phyloP scores from a whole-genome alignment of 2,113 vertebrate genomes.

The Atractosteus spatula region DNA sequence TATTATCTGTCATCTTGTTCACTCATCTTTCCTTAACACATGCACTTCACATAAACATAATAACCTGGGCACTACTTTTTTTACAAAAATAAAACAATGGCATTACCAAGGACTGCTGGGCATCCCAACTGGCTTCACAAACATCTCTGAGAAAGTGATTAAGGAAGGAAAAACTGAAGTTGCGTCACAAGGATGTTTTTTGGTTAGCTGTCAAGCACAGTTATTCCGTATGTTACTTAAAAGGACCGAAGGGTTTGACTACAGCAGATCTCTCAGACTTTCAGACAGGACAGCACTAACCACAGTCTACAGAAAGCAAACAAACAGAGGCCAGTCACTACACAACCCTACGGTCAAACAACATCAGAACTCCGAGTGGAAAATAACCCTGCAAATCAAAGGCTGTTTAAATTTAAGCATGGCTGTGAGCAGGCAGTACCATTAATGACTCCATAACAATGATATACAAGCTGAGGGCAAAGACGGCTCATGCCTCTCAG shows the following conservation, averaged over 20 bases:
- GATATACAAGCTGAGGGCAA: too few relatives aligned
- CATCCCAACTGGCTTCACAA: not conserved
- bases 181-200: too few relatives aligned
- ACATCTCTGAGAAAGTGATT: not conserved
- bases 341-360: constrained; percentile 26
- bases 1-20: too few relatives aligned
- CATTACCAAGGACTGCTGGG: not conserved
- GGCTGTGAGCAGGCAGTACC: too few relatives aligned
- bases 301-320: constrained; percentile 42
- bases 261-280: constrained; percentile 37
- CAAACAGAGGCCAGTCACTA: constrained; percentile 22
- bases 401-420: not conserved
- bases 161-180: not conserved
- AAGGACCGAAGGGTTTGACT: constrained; percentile 34
- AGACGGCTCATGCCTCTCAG: too few relatives aligned
- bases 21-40: too few relatives aligned
- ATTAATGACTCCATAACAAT: too few relatives aligned
- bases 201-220: too few relatives aligned
- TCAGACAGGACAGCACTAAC: constrained; percentile 43
- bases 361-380: constrained; percentile 32
- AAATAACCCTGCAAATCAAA: constrained; percentile 28
- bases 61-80: too few relatives aligned
- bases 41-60: too few relatives aligned
- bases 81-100: too few relatives aligned
- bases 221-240: not conserved